Evolutionary conservation across 2,888 invertebrate species (phyloP), one percentile per base, ranked within the genome.

Genomic region (Cheilosia pagana): DNA sequence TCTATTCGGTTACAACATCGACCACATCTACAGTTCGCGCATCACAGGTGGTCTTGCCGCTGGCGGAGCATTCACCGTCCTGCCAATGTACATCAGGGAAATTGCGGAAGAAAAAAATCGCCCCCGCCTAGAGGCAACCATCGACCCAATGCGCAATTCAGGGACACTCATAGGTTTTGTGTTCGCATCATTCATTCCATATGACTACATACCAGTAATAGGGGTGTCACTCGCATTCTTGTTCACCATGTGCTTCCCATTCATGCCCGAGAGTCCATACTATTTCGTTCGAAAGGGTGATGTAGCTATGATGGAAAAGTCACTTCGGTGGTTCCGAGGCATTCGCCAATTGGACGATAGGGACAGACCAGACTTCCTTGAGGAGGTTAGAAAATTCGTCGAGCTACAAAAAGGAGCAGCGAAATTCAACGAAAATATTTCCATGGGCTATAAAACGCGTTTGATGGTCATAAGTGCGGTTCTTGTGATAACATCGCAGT

Each of bases 271-370:
- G 85, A 91, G 89, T 52, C 91, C 91, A 0, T 88, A 89, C 35
- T 89, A 88, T 57, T 90, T 88, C 74, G 45, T 89, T 55, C 89
- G 88, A 2, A 88, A 87, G 10, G 88, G 87, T 1, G 87, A 91
- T 53, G 67, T 88, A 4, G 16, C 86, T 1, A 71, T 87, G 8
- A 67, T 91, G 87, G 91, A 91, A 74, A 91, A 91, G 45, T 90
- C 91, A 0, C 55, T 91, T 53, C 88, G 91, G 31, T 91, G 91
- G 90, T 91, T 89, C 72, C 90, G 91, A 1, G 91, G 90, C 14
- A 89, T 91, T 10, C 89, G 91, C 0, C 88, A 88, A 3, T 70
- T 91, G 0, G 89, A 89, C n/a, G 89, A 91, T 35, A 89, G 90
- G 16, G 87, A 87, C 4, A 87, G 88, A 7, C 88, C 89, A 0